phyloP scores from a whole-genome alignment of 2,113 vertebrate genomes.

The Ictidomys tridecemlineatus region DNA sequence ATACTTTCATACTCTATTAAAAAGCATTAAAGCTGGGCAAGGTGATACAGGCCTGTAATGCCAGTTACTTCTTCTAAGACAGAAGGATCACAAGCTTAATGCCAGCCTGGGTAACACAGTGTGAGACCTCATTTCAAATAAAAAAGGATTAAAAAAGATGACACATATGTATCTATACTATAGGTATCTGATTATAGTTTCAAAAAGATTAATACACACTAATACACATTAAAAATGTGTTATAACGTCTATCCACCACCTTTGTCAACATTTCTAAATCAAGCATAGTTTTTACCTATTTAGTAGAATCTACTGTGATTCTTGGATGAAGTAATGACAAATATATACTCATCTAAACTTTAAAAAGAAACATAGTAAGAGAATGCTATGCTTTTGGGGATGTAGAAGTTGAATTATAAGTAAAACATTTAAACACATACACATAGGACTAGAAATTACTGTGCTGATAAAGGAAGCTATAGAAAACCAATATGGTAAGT shows the following conservation, averaged over 20 bases:
- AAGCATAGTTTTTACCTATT: background rate
- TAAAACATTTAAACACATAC: background rate
- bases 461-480: background rate
- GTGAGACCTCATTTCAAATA: background rate
- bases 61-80: background rate
- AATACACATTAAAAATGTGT: background rate
- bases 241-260: background rate
- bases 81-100: background rate
- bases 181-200: background rate
- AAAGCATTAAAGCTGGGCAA: background rate
- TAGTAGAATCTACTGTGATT: background rate
- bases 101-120: background rate
- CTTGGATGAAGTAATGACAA: background rate
- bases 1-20: background rate
- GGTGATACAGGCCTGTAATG: background rate
- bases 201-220: background rate
- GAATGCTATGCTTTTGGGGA: background rate
- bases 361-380: background rate
- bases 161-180: background rate
- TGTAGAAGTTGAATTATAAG: background rate
- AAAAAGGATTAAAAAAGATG: background rate
- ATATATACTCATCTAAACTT: background rate
- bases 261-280: slow-evolving; percentile 17
- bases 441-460: background rate
- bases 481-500: background rate